phyloP scores from a whole-genome alignment of 1,140 invertebrate species.

The Zaprionus gabonicus region DNA sequence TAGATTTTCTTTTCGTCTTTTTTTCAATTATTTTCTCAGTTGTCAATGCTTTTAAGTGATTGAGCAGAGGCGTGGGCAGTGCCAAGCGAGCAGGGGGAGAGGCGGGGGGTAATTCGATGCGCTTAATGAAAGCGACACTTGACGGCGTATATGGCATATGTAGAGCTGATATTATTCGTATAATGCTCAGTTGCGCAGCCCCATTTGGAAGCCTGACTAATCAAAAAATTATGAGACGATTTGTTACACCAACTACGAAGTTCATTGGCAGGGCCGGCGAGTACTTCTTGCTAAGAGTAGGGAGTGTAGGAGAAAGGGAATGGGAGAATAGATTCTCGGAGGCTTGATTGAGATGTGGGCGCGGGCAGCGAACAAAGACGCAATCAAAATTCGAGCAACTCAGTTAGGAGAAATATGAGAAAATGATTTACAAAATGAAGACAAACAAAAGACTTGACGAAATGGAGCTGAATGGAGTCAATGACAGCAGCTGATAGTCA shows the following conservation, averaged over 20 bases:
- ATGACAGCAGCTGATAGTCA: conserved; percentile 4
- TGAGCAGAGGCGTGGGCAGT: not conserved
- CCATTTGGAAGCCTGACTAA: conserved; percentile 64
- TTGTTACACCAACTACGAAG: conserved; percentile 63
- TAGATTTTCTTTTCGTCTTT: conserved; percentile 3
- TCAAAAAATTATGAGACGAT: conserved; percentile 74
- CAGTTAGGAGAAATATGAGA: not conserved
- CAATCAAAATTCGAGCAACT: conserved; percentile 31
- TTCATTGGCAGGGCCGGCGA: conserved; percentile 36
- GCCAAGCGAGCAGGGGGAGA: not conserved
- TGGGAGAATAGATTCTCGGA: conserved; percentile 30
- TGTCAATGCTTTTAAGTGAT: conserved; percentile 54
- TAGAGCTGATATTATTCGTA: conserved; percentile 25
- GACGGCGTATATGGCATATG: conserved; percentile 9
- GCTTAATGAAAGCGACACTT: conserved; percentile 78
- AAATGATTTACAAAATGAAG: conserved; percentile 9
- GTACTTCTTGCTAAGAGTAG: conserved; percentile 21
- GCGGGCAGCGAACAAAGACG: conserved; percentile 37
- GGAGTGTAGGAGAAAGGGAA: conserved; percentile 3
- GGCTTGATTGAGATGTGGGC: conserved; percentile 71
- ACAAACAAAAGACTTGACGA: conserved; percentile 6
- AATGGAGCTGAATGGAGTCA: not conserved
- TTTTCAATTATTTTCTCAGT: conserved; percentile 34
- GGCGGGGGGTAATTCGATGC: conserved; percentile 62
- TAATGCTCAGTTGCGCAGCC: too few relatives aligned